A percentile compares a stretch with the other conserved stretches of the same genome.
Conservation (phyloP, 2,888 invertebrate species). For the Acrobasis repandana region DNA sequence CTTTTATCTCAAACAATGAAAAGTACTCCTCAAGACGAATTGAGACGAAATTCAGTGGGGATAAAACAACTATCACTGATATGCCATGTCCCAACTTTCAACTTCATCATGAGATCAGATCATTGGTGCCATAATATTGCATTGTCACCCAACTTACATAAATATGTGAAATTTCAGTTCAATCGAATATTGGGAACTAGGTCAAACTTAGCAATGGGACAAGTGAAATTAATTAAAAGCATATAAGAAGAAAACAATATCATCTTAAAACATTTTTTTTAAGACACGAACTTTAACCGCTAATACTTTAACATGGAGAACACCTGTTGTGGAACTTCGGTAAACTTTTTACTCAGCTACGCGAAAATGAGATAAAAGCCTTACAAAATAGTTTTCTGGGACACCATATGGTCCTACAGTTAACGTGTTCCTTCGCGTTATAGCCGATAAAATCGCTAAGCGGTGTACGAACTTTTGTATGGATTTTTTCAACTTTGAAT, state of each 20-base stretch:
- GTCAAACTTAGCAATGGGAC: too few relatives aligned
- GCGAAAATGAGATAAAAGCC: conserved; percentile 78
- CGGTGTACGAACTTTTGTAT: conserved; percentile 37
- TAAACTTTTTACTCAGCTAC: conserved; percentile 75
- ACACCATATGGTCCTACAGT: conserved; percentile 74
- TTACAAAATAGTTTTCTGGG: conserved; percentile 77
- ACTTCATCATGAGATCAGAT: too few relatives aligned
- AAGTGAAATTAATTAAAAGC: too few relatives aligned
- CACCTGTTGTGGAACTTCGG: conserved; percentile 78
- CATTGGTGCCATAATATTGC: too few relatives aligned
- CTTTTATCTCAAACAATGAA: too few relatives aligned
- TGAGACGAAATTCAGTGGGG: too few relatives aligned
- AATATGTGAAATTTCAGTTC: too few relatives aligned
- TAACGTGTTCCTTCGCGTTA: conserved; percentile 62
- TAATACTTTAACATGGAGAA: conserved; percentile 64
- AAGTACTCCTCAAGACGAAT: too few relatives aligned
- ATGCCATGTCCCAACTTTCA: too few relatives aligned
- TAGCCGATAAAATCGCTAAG: conserved; percentile 50
- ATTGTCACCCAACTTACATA: too few relatives aligned
- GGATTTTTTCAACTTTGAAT: conserved; percentile 19
- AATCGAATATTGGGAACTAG: too few relatives aligned
- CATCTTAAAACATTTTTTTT: not conserved
- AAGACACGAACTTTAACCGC: conserved; percentile 38
- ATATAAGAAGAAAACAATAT: not conserved
- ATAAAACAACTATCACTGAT: too few relatives aligned